Percentiles rank a stretch among this genome's conserved stretches.
Evolutionary conservation across 1,140 invertebrate species (phyloP).

Genomic region (Drosophila lowei): DNA sequence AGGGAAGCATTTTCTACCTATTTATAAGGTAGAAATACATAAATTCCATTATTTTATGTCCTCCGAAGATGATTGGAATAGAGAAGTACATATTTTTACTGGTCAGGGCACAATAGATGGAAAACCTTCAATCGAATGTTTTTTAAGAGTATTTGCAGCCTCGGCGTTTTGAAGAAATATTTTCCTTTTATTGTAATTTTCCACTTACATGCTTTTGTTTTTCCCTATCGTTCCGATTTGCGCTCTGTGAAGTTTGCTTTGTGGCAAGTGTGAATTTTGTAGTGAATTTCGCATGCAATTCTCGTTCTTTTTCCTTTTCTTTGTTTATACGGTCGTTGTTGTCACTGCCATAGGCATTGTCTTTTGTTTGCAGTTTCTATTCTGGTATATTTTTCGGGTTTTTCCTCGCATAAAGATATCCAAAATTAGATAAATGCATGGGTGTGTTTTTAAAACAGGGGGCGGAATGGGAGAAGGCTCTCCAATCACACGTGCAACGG

Average conservation of each 20-base stretch:
- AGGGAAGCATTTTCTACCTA: too few species aligned
- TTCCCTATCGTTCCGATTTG: constrained; percentile 18
- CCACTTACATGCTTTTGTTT: constrained; percentile 54
- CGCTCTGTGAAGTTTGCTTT: constrained; percentile 18
- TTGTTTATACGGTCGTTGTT: constrained; percentile 2
- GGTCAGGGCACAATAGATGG: too few species aligned
- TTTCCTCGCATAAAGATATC: background rate
- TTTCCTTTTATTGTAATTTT: constrained; percentile 9
- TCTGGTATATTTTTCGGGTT: constrained; percentile 4
- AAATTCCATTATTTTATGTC: too few species aligned
- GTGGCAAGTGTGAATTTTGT: constrained; percentile 48
- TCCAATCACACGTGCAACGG: constrained; percentile 30
- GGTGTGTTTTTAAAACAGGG: background rate
- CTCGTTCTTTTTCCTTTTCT: constrained; percentile 17
- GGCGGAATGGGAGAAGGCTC: background rate
- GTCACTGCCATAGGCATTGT: constrained; percentile 6
- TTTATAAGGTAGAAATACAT: too few species aligned
- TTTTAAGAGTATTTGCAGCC: too few species aligned
- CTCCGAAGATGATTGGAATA: too few species aligned
- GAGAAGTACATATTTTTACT: too few species aligned
- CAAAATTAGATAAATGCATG: constrained; percentile 28
- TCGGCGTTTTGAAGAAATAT: too few species aligned
- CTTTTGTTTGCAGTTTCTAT: constrained; percentile 5
- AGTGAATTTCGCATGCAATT: constrained; percentile 45
- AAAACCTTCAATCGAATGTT: too few species aligned